phyloP scores from a whole-genome alignment of 2,113 vertebrate species.

The Hypanus sabinus region DNA sequence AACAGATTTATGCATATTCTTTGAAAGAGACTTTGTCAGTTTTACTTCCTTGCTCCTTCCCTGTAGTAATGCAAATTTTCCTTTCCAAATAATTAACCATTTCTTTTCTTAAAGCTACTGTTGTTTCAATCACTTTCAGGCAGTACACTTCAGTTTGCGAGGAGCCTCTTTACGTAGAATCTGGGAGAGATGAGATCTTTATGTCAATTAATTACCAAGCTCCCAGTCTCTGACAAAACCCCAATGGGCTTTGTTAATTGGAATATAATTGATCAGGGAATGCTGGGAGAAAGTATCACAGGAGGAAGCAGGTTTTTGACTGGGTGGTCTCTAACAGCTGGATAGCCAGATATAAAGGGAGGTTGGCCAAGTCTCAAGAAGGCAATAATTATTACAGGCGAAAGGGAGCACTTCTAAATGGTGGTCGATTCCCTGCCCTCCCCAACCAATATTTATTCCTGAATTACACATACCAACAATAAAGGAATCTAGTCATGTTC shows the following conservation, averaged over 20 bases:
- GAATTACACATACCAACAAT: too few relatives aligned
- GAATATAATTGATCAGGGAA: neutral
- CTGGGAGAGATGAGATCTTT: too few relatives aligned
- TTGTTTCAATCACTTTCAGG: too few relatives aligned
- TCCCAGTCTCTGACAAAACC: neutral
- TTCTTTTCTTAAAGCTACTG: neutral
- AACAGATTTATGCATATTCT: too few relatives aligned
- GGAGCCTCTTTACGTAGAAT: too few relatives aligned
- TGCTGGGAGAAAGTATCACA: neutral
- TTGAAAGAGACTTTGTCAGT: too few relatives aligned
- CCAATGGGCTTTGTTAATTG: neutral
- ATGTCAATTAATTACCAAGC: neutral
- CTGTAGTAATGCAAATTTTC: neutral
- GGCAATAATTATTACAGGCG: neutral
- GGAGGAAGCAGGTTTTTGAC: neutral
- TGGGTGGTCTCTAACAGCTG: neutral
- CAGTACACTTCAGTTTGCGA: too few relatives aligned
- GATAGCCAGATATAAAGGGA: neutral
- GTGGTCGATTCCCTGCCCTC: too few relatives aligned
- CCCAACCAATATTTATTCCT: too few relatives aligned
- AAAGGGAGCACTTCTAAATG: neutral
- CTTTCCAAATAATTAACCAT: neutral
- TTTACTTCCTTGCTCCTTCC: too few relatives aligned
- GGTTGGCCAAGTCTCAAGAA: neutral
- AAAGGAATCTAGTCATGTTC: neutral